Evolutionary conservation across 2,113 vertebrate species (phyloP).

Genomic region (Petromus typicus): DNA sequence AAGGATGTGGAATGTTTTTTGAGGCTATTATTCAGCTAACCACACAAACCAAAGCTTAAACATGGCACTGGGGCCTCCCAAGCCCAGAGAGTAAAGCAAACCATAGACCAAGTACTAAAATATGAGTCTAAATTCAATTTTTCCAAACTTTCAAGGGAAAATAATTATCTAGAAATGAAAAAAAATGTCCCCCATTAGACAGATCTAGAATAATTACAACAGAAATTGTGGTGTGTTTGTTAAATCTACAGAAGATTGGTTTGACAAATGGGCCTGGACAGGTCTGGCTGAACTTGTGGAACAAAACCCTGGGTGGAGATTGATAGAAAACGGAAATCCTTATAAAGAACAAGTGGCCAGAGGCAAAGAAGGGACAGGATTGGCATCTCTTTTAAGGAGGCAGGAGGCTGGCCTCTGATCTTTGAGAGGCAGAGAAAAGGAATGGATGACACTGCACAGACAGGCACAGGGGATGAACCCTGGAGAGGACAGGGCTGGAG

Average conservation of each 20-base stretch:
- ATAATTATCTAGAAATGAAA: not conserved
- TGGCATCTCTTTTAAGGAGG: not conserved
- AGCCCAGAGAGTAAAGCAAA: not conserved
- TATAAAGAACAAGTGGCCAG: not conserved
- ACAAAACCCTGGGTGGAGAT: not conserved
- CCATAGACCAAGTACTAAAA: not conserved
- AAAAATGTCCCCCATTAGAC: not conserved
- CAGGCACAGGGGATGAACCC: not conserved
- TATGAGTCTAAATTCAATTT: not conserved
- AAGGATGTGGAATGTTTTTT: not conserved
- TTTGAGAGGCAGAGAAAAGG: not conserved
- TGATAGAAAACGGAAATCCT: not conserved
- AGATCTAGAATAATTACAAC: not conserved
- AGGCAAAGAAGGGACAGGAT: not conserved
- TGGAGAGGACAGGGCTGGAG: too few relatives aligned
- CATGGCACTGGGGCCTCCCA: not conserved
- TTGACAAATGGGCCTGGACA: not conserved
- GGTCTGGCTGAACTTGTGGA: not conserved
- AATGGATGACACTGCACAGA: not conserved
- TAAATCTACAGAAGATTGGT: not conserved
- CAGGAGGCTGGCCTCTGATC: not conserved
- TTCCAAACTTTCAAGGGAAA: not conserved
- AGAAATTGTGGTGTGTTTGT: not conserved
- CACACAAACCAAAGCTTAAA: not conserved
- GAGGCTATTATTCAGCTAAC: not conserved